Percentiles rank a stretch among this genome's conserved stretches.
Evolutionary conservation across 2,797 vertebrate genomes (phyloP).

Genomic region (Paedocypris micromegethes): DNA sequence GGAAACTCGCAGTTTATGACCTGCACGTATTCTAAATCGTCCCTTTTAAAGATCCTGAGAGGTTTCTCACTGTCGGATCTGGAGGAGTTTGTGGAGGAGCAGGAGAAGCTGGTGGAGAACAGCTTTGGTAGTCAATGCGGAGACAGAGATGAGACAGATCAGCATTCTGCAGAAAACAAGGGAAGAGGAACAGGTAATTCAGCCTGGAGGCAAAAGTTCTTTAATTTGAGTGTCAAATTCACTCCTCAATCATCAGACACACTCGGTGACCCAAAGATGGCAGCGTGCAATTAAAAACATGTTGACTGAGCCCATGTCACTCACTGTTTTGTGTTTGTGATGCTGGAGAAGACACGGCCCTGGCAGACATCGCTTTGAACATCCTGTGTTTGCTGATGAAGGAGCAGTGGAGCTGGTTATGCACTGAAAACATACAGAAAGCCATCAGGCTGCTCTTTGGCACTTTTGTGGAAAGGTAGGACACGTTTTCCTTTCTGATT

Average conservation of each 20-base stretch:
- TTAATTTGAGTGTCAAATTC: neutral
- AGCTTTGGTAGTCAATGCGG: constrained; percentile 43
- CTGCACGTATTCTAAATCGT: neutral
- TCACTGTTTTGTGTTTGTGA: constrained; percentile 23
- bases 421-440: constrained; percentile 84
- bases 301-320: neutral
- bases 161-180: constrained; percentile 45
- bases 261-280: too few species aligned
- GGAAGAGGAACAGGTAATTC: constrained; percentile 58
- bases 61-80: constrained; percentile 71
- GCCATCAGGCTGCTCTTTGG: constrained; percentile 80
- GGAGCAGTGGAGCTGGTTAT: constrained; percentile 89
- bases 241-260: too few species aligned
- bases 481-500: neutral
- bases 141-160: constrained; percentile 36
- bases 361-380: constrained; percentile 82
- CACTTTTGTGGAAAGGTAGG: constrained; percentile 84
- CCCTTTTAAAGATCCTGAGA: constrained; percentile 68
- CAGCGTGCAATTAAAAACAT: neutral
- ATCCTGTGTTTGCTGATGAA: constrained; percentile 82
- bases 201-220: neutral
- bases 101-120: constrained; percentile 71
- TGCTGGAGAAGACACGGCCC: constrained; percentile 69
- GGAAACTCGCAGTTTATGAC: neutral
- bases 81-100: constrained; percentile 81